A percentile compares a stretch with the other conserved stretches of the same genome.
Evolutionary conservation across 2,888 invertebrate genomes (phyloP).

Genomic region (Tinea pellionella): DNA sequence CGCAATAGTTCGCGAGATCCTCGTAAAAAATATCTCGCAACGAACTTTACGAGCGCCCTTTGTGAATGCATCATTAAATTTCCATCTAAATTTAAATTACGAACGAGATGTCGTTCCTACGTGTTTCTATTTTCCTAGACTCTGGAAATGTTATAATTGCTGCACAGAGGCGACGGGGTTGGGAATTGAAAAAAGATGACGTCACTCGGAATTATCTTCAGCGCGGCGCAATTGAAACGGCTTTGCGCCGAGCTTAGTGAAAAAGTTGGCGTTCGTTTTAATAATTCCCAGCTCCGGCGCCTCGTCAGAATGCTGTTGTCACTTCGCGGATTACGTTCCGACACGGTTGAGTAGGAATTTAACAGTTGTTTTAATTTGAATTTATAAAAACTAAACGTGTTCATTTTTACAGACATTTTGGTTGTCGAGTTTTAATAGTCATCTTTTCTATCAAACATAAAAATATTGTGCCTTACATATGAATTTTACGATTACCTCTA

Average conservation of each 20-base stretch:
- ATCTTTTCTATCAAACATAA: not conserved
- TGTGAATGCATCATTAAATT: slow-evolving; percentile 70
- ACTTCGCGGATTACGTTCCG: slow-evolving; percentile 68
- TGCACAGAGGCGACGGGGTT: slow-evolving; percentile 63
- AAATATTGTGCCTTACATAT: slow-evolving; percentile 15
- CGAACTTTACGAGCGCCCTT: slow-evolving; percentile 69
- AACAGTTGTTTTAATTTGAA: slow-evolving; percentile 68
- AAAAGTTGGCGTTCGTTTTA: slow-evolving; percentile 71
- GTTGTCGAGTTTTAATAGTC: not conserved
- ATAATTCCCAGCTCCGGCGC: slow-evolving; percentile 69
- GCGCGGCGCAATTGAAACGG: slow-evolving; percentile 70
- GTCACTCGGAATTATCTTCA: slow-evolving; percentile 70
- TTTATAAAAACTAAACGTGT: slow-evolving; percentile 23
- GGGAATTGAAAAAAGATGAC: slow-evolving; percentile 69
- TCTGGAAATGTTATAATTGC: slow-evolving; percentile 69
- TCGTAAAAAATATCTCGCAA: slow-evolving; percentile 69
- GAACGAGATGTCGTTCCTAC: slow-evolving; percentile 59
- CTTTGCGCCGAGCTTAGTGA: slow-evolving; percentile 69
- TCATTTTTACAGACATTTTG: not conserved
- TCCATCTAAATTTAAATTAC: slow-evolving; percentile 70
- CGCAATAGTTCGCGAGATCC: slow-evolving; percentile 71
- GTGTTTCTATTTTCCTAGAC: slow-evolving; percentile 68
- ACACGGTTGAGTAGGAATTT: slow-evolving; percentile 68
- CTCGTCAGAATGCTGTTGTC: slow-evolving; percentile 71
- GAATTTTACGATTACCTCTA: slow-evolving; percentile 34